These are phyloP conservation scores for Mastacembelus armatus DNA, from an alignment of 2,797 vertebrate species.

Conservation along the genomic window DNA sequence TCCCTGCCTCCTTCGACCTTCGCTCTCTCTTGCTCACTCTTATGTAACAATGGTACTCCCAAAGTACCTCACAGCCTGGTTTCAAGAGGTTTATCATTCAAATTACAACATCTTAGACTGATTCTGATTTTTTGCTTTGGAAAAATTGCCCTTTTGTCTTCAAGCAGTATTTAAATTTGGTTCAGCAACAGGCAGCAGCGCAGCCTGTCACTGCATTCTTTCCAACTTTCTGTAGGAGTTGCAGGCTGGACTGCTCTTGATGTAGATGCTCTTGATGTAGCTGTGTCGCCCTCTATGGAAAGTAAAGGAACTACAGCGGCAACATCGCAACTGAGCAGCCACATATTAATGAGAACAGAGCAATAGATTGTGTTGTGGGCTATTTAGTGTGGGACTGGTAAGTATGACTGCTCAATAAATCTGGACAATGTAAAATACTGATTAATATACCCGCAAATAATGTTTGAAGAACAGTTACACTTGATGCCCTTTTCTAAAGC, in stretches of 20 bases:
- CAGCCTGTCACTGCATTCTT: conserved; percentile 35
- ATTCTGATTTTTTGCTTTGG: background rate
- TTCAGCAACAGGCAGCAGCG: conserved; percentile 40
- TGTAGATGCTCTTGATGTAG: conserved; percentile 44
- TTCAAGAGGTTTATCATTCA: conserved; percentile 18
- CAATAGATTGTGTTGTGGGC: conserved; percentile 17
- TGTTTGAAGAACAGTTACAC: conserved; percentile 49
- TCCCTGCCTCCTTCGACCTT: background rate
- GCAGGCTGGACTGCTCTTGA: background rate
- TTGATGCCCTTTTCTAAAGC: conserved; percentile 30
- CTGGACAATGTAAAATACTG: conserved; percentile 19
- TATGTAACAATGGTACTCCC: conserved; percentile 6
- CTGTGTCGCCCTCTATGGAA: conserved; percentile 62
- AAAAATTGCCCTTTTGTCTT: background rate
- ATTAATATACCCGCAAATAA: conserved; percentile 24
- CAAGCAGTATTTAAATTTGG: conserved; percentile 4
- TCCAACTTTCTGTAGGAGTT: conserved; percentile 24
- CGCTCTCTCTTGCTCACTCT: background rate
- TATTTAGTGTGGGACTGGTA: conserved; percentile 37
- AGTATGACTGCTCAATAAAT: conserved; percentile 50
- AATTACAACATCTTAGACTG: conserved; percentile 22
- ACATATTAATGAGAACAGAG: conserved; percentile 21
- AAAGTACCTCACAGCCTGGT: background rate
- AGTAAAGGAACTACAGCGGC: conserved; percentile 9
- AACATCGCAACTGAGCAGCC: background rate